A percentile compares a stretch with the other conserved stretches of the same genome.
phyloP scores from a whole-genome alignment of 2,113 vertebrate species.

The Thunnus maccoyii region DNA sequence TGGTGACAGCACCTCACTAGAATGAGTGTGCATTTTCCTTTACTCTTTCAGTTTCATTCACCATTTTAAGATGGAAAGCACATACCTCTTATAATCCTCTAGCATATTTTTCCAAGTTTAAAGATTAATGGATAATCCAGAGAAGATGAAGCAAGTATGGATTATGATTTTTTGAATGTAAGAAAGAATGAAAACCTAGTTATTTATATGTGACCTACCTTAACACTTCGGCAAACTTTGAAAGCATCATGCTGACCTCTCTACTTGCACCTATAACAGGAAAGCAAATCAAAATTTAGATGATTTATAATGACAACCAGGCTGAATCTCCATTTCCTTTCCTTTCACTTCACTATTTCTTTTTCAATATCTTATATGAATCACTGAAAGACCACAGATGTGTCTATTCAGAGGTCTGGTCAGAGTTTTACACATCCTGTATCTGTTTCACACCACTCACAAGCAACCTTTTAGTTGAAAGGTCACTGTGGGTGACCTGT shows the following conservation, averaged over 20 bases:
- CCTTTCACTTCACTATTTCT: background rate
- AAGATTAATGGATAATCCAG: background rate
- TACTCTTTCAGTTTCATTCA: background rate
- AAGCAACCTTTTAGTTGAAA: no score
- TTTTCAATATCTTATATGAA: background rate
- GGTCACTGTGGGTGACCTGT: background rate
- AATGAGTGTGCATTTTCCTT: background rate
- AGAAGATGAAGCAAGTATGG: background rate
- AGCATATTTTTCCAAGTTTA: background rate
- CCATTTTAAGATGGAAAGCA: background rate
- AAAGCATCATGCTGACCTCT: constrained; percentile 72
- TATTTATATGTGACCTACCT: constrained; percentile 62
- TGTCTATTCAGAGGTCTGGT: no score
- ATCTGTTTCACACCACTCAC: background rate
- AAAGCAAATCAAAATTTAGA: background rate
- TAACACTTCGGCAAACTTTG: constrained; percentile 75
- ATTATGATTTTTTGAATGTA: background rate
- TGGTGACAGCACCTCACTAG: background rate
- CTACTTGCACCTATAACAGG: constrained; percentile 65
- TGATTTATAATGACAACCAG: no score
- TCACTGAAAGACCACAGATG: no score
- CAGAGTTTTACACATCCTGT: background rate
- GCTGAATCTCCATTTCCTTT: background rate
- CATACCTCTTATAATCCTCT: background rate
- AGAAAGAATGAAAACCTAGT: background rate